Conservation (phyloP, 2,888 invertebrate species). For the Epinotia nisella region DNA sequence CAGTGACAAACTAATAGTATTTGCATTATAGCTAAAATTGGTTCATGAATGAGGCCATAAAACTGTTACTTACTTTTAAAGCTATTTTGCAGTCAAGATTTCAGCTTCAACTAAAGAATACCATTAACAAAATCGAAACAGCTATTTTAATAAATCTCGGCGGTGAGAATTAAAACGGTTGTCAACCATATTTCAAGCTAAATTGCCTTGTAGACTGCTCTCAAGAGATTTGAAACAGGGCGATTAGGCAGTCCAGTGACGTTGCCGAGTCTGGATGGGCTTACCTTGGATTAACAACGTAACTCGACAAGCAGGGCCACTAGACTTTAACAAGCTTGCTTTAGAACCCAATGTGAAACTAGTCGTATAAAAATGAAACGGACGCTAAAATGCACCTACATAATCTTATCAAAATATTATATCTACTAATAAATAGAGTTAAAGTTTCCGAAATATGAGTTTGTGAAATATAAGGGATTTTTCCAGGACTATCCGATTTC, state of each 20-base stretch:
- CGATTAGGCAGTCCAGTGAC: constrained; percentile 23
- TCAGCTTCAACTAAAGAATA: not conserved
- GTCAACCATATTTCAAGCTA: constrained; percentile 18
- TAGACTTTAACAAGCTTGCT: constrained; percentile 5
- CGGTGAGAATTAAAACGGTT: constrained; percentile 9
- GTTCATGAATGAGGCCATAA: too few species aligned
- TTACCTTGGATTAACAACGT: constrained; percentile 31
- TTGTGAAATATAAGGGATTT: too few species aligned
- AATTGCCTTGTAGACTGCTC: constrained; percentile 19
- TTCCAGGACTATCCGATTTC: too few species aligned
- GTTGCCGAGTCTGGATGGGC: constrained; percentile 9
- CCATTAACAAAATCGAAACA: not conserved
- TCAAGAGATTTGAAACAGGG: constrained; percentile 17
- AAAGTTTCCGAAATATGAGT: too few species aligned
- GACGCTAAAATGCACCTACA: not conserved
- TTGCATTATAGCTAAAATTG: too few species aligned
- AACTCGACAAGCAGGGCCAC: constrained; percentile 1
- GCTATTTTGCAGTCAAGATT: not conserved
- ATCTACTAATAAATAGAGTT: too few species aligned
- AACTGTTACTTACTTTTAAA: too few species aligned
- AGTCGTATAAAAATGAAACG: not conserved
- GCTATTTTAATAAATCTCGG: not conserved
- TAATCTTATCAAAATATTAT: too few species aligned
- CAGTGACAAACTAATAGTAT: too few species aligned
- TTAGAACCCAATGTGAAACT: not conserved